Percentiles rank a stretch among this genome's conserved stretches.
Evolutionary conservation across 2,113 vertebrate species (phyloP).

Genomic region (Tragelaphus buxtoni): DNA sequence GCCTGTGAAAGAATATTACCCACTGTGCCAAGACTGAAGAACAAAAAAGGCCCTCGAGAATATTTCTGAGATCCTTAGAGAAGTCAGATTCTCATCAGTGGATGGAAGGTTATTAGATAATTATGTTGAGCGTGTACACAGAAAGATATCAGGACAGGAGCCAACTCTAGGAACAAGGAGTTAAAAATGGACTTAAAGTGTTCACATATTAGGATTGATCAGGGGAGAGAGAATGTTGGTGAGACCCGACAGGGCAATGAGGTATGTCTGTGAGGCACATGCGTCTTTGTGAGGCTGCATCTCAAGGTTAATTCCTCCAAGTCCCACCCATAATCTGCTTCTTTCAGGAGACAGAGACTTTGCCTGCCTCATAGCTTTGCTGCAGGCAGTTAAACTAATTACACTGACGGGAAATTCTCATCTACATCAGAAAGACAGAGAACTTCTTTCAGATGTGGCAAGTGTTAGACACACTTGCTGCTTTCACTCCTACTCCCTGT

Average conservation of each 20-base stretch:
- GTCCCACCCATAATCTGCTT: not conserved
- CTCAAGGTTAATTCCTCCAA: not conserved
- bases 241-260: rapidly evolving
- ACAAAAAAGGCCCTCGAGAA: not conserved
- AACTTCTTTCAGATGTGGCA: constrained; percentile 34
- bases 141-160: not conserved
- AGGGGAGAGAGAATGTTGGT: not conserved
- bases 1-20: not conserved
- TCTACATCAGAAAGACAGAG: not conserved
- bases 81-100: not conserved
- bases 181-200: not conserved
- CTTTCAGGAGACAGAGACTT: not conserved
- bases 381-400: not conserved
- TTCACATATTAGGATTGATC: not conserved
- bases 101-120: not conserved
- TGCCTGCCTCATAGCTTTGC: not conserved
- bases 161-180: not conserved
- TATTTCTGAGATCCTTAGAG: not conserved
- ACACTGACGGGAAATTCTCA: not conserved
- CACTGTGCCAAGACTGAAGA: not conserved
- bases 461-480: not conserved
- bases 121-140: not conserved
- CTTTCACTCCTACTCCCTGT: constrained; percentile 5
- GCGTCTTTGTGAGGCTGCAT: not conserved
- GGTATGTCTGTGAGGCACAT: not conserved